Percentiles rank a stretch among this genome's conserved stretches.
phyloP scores from a whole-genome alignment of 2,888 invertebrate genomes.

The Amphipyra berbera region DNA sequence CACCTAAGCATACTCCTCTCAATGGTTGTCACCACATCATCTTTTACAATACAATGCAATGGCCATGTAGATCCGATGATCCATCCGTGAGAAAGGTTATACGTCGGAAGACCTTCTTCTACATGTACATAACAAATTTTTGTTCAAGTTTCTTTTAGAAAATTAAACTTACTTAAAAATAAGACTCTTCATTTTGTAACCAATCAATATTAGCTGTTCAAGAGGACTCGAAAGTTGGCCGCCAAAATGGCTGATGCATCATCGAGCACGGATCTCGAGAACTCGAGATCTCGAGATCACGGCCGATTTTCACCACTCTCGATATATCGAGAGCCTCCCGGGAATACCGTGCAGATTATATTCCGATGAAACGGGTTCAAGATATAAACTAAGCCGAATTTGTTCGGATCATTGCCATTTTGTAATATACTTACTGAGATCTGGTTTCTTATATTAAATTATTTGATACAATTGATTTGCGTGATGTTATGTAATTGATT shows the following conservation, averaged over 20 bases:
- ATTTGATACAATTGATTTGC: neutral
- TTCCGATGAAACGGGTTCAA: conserved; percentile 31
- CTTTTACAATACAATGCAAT: too few relatives aligned
- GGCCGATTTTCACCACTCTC: conserved; percentile 38
- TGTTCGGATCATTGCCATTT: conserved; percentile 1
- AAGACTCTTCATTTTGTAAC: too few relatives aligned
- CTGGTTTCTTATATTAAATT: neutral
- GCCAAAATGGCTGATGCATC: conserved; percentile 57
- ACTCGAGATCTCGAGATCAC: conserved; percentile 40
- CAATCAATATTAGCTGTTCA: too few relatives aligned
- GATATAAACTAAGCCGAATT: conserved; percentile 16
- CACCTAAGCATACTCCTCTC: too few relatives aligned
- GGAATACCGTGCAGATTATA: conserved; percentile 41
- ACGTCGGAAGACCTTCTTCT: too few relatives aligned
- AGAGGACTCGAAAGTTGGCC: conserved; percentile 35
- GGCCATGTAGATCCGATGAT: too few relatives aligned
- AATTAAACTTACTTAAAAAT: too few relatives aligned
- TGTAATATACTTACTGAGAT: conserved; percentile 3
- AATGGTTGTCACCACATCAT: too few relatives aligned
- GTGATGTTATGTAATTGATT: too few relatives aligned
- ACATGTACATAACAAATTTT: too few relatives aligned
- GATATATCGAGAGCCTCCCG: conserved; percentile 43
- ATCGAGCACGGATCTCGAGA: conserved; percentile 36
- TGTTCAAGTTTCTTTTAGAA: too few relatives aligned
- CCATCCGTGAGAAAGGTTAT: too few relatives aligned